Conservation (phyloP, 2,113 vertebrate genomes). For the Jacana jacana region DNA sequence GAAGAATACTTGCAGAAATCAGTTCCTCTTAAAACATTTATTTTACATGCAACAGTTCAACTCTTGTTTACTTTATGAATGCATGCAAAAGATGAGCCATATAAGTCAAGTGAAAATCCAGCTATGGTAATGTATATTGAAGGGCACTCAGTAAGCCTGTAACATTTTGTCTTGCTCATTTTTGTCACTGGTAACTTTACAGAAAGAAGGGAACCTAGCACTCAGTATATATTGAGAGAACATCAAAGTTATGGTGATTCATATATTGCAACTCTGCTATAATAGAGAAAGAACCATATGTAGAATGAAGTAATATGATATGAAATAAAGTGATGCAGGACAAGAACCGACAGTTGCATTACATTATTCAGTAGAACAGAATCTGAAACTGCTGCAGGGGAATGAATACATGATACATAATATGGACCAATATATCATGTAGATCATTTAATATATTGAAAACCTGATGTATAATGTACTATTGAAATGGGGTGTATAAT, state of each 20-base stretch:
- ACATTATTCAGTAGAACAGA: conserved; percentile 39
- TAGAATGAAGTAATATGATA: conserved; percentile 18
- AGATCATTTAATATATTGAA: conserved; percentile 37
- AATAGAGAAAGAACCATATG: background rate
- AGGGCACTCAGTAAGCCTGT: background rate
- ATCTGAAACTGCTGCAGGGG: background rate
- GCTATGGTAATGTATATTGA: background rate
- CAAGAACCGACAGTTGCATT: background rate
- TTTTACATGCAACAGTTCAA: background rate
- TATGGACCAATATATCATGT: conserved; percentile 11
- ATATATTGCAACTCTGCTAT: conserved; percentile 1
- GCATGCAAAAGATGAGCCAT: background rate
- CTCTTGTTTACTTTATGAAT: background rate
- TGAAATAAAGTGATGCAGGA: conserved; percentile 45
- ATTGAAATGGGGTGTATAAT: background rate
- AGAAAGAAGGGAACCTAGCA: background rate
- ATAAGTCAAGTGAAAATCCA: background rate
- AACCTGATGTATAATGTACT: conserved; percentile 12
- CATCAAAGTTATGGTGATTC: conserved; percentile 12
- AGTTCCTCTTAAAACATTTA: background rate
- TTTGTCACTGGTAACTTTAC: background rate
- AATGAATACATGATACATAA: conserved; percentile 16
- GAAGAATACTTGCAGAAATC: conserved; percentile 3
- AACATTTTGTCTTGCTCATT: background rate
- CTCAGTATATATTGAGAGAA: background rate